These are phyloP conservation scores for Scolopax mira DNA, from an alignment of 2,113 vertebrate genomes.

Conservation along the genomic window DNA sequence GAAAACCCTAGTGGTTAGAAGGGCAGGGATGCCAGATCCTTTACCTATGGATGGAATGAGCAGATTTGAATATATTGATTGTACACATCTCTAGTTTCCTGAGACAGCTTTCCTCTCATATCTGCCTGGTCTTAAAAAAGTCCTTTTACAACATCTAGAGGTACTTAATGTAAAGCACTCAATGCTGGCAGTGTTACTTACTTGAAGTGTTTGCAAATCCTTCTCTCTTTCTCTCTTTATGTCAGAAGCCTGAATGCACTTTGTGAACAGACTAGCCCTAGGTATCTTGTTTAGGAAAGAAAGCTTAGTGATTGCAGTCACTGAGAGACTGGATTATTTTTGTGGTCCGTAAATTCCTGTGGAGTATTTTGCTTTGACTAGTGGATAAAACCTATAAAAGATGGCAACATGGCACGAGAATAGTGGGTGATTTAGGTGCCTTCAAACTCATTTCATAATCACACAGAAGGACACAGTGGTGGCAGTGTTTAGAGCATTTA, in stretches of 20 bases:
- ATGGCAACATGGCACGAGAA: not conserved
- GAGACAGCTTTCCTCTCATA: not conserved
- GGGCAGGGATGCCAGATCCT: not conserved
- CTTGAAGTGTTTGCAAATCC: not conserved
- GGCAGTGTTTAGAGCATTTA: not conserved
- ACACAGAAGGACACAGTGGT: not conserved
- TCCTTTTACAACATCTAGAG: not conserved
- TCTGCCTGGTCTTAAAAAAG: not conserved
- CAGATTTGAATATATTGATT: not conserved
- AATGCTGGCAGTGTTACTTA: not conserved
- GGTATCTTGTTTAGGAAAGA: not conserved
- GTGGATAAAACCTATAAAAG: not conserved
- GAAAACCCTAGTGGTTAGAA: not conserved
- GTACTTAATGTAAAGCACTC: not conserved
- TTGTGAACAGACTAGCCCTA: not conserved
- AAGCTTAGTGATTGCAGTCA: not conserved
- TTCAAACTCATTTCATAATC: not conserved
- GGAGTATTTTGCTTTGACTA: not conserved
- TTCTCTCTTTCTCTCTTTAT: not conserved
- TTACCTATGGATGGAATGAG: not conserved
- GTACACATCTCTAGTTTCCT: not conserved
- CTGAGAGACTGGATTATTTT: not conserved
- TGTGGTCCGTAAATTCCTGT: not conserved
- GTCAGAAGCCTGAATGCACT: not conserved
- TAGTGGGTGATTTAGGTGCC: not conserved